Percentiles rank a stretch among this genome's conserved stretches.
Conservation (phyloP, 2,113 vertebrate species). For the Collichthys lucidus region DNA sequence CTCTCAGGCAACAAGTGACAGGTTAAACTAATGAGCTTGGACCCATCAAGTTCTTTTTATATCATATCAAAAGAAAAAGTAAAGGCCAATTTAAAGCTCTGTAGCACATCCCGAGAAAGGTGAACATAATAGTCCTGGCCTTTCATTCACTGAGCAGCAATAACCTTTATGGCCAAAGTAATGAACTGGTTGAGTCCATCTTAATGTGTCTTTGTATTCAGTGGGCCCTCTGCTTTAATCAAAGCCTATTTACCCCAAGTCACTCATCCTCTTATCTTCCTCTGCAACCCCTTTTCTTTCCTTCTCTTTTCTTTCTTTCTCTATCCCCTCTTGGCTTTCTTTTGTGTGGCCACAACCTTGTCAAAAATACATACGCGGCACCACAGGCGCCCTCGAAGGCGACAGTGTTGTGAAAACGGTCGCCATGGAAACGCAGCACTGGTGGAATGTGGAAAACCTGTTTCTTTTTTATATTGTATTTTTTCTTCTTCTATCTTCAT, state of each 20-base stretch:
- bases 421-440: constrained; percentile 78
- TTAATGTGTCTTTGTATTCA: constrained; percentile 80
- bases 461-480: constrained; percentile 6
- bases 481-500: constrained; percentile 36
- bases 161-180: constrained; percentile 82
- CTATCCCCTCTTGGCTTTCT: constrained; percentile 60
- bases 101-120: constrained; percentile 74
- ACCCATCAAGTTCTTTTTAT: constrained; percentile 67
- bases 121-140: constrained; percentile 80
- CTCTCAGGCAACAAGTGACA: constrained; percentile 63
- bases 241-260: constrained; percentile 79
- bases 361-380: constrained; percentile 79
- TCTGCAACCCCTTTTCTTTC: constrained; percentile 55
- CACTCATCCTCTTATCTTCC: constrained; percentile 80
- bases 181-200: constrained; percentile 79
- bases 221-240: constrained; percentile 72
- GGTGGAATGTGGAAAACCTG: constrained; percentile 68
- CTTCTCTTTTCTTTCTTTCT: constrained; percentile 41
- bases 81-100: constrained; percentile 78
- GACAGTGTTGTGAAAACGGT: constrained; percentile 78
- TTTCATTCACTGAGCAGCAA: constrained; percentile 80
- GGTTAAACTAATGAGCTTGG: constrained; percentile 76
- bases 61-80: constrained; percentile 70
- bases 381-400: constrained; percentile 64
- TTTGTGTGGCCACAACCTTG: constrained; percentile 82